phyloP scores from a whole-genome alignment of 1,140 invertebrate genomes.

The Platyscapa corneri region DNA sequence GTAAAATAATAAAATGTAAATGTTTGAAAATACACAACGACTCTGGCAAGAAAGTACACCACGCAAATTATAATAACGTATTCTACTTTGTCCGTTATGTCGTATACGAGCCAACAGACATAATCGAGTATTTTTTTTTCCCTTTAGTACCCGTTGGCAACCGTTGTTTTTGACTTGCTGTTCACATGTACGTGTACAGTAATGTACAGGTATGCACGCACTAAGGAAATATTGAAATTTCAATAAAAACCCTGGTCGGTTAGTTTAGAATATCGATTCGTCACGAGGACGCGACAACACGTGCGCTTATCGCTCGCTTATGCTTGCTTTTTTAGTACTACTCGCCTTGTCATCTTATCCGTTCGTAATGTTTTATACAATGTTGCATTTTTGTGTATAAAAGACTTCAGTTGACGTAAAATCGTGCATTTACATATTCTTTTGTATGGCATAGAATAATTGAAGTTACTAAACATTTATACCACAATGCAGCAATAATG shows the following conservation, averaged over 20 bases:
- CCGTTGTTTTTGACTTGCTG: background rate
- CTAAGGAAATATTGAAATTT: constrained; percentile 4
- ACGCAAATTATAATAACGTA: background rate
- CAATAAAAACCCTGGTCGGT: background rate
- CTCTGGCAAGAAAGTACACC: too few relatives aligned
- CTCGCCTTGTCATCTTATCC: background rate
- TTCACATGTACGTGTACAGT: background rate
- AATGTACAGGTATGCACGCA: background rate
- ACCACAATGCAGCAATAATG: too few relatives aligned
- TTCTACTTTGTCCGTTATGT: background rate
- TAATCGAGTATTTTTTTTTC: background rate
- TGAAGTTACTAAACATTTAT: too few relatives aligned
- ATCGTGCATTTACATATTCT: background rate
- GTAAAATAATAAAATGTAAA: background rate
- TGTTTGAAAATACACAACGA: background rate
- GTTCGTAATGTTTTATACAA: background rate
- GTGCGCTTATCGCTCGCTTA: background rate
- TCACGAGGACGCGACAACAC: constrained; percentile 2
- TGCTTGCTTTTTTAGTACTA: background rate
- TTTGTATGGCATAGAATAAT: background rate
- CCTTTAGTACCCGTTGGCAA: background rate
- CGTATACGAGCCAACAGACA: background rate
- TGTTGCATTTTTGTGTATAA: background rate
- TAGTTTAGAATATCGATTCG: background rate
- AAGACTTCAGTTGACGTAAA: background rate